Percentiles rank a stretch among this genome's conserved stretches.
Conservation (phyloP, 2,113 vertebrate genomes). For the Speoplatyrhinus poulsoni region DNA sequence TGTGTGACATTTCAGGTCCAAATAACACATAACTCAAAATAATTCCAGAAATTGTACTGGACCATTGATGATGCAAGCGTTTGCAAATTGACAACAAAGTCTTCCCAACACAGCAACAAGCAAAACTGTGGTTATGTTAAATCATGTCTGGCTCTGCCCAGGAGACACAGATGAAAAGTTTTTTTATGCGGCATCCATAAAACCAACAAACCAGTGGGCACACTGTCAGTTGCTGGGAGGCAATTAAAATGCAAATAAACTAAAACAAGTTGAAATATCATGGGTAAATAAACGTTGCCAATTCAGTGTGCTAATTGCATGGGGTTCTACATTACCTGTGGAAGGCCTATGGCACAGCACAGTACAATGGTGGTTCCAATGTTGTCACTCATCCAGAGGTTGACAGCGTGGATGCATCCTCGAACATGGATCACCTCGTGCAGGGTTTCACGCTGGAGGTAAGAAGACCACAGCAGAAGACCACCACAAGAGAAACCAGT, state of each 20-base stretch:
- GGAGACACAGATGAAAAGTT: neutral
- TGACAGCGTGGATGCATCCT: slow-evolving; percentile 88
- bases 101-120: neutral
- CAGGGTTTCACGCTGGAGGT: slow-evolving; percentile 80
- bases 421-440: slow-evolving; percentile 81
- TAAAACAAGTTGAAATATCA: slow-evolving; percentile 8
- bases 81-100: neutral
- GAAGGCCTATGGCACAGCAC: slow-evolving; percentile 82
- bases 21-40: neutral
- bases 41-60: neutral
- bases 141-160: neutral
- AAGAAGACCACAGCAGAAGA: slow-evolving; percentile 20
- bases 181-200: slow-evolving; percentile 15
- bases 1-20: no score
- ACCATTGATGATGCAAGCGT: neutral
- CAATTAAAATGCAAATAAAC: slow-evolving; percentile 38
- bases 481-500: slow-evolving; percentile 9
- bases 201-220: slow-evolving; percentile 15
- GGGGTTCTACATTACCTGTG: slow-evolving; percentile 78
- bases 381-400: slow-evolving; percentile 90
- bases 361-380: slow-evolving; percentile 81
- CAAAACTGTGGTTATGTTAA: neutral
- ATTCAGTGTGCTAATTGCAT: neutral
- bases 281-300: neutral
- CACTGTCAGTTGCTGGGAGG: neutral